These are phyloP conservation scores for Sciurus carolinensis DNA, from an alignment of 2,797 vertebrate genomes.

Conservation along the genomic window DNA sequence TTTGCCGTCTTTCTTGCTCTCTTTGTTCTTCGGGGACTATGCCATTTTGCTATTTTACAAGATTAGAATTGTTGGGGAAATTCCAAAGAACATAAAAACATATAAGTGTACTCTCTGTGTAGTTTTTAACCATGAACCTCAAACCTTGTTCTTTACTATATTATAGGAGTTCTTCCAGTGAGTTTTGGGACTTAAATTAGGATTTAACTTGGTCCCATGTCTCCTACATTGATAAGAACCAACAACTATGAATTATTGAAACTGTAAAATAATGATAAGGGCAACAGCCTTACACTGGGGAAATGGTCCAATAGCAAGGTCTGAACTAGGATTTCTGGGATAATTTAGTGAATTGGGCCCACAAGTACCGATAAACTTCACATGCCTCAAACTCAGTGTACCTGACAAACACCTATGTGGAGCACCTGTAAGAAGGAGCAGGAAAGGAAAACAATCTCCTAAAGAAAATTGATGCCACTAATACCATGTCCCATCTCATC, in stretches of 20 bases:
- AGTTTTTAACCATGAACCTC: neutral
- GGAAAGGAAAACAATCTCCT: neutral
- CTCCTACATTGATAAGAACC: neutral
- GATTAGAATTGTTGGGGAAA: neutral
- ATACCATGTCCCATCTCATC: neutral
- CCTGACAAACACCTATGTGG: neutral
- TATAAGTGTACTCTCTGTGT: neutral
- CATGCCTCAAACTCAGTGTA: neutral
- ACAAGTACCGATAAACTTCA: neutral
- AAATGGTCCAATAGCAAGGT: neutral
- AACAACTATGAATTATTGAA: neutral
- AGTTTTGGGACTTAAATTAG: neutral
- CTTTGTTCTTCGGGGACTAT: neutral
- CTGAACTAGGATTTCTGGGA: neutral
- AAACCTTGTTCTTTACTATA: neutral
- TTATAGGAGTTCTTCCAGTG: neutral
- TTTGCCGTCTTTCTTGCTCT: neutral
- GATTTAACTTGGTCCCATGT: neutral
- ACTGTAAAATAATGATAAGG: neutral
- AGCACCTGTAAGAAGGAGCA: neutral
- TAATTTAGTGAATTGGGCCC: neutral
- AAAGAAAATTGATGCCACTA: neutral
- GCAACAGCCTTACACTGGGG: neutral
- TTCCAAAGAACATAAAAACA: neutral
- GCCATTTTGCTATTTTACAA: neutral